Conservation (phyloP, 2,113 vertebrate genomes). For the Megatriorchis doriae region DNA sequence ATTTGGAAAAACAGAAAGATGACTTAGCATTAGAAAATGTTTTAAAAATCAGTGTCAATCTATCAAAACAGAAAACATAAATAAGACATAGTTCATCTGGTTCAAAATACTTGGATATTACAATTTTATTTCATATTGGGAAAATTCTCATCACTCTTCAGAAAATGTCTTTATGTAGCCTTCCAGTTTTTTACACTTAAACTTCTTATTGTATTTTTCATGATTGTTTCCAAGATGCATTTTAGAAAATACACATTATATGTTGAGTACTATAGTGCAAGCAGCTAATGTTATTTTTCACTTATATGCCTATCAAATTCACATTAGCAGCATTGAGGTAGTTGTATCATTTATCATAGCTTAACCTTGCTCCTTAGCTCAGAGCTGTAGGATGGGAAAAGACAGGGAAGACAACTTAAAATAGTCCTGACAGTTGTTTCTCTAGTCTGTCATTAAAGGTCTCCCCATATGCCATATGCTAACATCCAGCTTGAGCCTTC, state of each 20-base stretch:
- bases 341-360: neutral
- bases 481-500: neutral
- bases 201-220: neutral
- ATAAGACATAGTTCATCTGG: neutral
- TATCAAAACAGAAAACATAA: neutral
- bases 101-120: neutral
- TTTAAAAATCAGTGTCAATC: neutral
- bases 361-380: neutral
- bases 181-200: neutral
- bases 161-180: neutral
- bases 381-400: neutral
- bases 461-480: neutral
- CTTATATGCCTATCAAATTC: neutral
- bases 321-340: neutral
- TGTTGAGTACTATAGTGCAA: neutral
- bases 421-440: neutral
- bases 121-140: neutral
- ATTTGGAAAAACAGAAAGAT: neutral
- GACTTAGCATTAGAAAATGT: neutral
- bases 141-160: neutral
- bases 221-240: rapidly evolving
- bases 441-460: neutral
- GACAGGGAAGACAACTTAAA: neutral
- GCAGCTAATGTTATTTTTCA: neutral
- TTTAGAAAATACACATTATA: neutral